Conservation (phyloP, 1,140 invertebrate species). For the Macrostomum lignano region DNA sequence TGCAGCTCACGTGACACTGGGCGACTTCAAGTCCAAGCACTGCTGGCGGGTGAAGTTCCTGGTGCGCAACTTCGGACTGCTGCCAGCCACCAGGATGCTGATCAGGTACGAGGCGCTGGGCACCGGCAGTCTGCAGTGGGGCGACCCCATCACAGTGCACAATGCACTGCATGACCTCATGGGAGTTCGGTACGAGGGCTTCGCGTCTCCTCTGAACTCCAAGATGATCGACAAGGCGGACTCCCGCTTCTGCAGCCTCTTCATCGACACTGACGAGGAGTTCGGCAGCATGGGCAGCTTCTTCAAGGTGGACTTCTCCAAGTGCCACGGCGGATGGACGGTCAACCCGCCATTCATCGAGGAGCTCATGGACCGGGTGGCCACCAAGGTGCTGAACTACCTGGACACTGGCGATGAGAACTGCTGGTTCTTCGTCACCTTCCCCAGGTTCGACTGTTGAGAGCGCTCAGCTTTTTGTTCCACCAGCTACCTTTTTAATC, state of each 20-base stretch:
- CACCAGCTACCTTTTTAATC: too few relatives aligned
- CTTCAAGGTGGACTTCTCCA: background rate
- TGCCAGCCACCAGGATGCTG: background rate
- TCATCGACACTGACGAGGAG: background rate
- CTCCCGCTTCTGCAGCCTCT: background rate
- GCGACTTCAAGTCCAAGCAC: background rate
- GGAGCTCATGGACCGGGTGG: background rate
- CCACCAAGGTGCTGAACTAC: background rate
- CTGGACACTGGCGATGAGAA: background rate
- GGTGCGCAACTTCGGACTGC: background rate
- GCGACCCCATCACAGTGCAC: background rate
- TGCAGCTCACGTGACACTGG: too few relatives aligned
- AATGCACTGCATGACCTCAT: background rate
- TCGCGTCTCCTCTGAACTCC: slow-evolving; percentile 1
- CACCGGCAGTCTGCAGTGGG: slow-evolving; percentile 1
- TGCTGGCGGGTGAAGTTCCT: background rate
- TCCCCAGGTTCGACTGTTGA: too few relatives aligned
- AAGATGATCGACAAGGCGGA: background rate
- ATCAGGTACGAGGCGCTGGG: slow-evolving; percentile 1
- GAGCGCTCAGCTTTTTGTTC: too few relatives aligned
- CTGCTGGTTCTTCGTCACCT: slow-evolving; percentile 2
- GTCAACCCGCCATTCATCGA: slow-evolving; percentile 1
- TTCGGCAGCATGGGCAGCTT: slow-evolving; percentile 2
- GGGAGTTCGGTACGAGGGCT: background rate
- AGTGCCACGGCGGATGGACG: background rate